Base-by-base conservation (phyloP, 1,140 invertebrate species). In the Sarcophaga peregrina region DNA sequence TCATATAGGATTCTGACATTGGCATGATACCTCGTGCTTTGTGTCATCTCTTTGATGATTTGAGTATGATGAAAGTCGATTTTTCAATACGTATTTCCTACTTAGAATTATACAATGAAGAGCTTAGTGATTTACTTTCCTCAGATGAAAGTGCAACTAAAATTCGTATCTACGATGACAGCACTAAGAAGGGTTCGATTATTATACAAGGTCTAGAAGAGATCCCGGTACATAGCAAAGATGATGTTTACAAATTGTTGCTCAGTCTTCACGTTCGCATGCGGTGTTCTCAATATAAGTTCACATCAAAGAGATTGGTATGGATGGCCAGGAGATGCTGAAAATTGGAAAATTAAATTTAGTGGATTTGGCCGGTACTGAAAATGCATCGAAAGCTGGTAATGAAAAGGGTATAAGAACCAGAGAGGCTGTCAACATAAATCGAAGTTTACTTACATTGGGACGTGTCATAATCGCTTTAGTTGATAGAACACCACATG, bases 331-430 rank as follows among this genome's bases (percentile, higher is more conserved):
- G 90, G 97, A 98, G 87, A 91, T 98, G 72, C 90, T 99, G 2
- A 98, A 98, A 91, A 97, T 95, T 74, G 98, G 98, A n/a, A 99
- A 99, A 91, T 92, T 99, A 25, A 97, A 99, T 92, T 92, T 99
- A 81, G 97, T 98, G 2, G 98, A 99, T 93, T 92, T 99, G 86
- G 98, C 98, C 5, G 98, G 98, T 0, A 98, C 96, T 87, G 98
- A 99, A 91, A 99, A 98, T 91, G 97, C 99, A 84, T 96, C 96
- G 17, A 94, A 97, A 85, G 98, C 97, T 5, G 98, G 98, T 82
- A 97, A 98, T 86, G 92, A 92, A 17, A 92, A 91, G n/a, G 92
- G 92, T 48, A 88, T 90, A 5, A 95, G 95, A 86, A 97, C 97
- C 0, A 91, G 97, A 74, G 98, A 99, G 93, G 98, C 98, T 58